A percentile compares a stretch with the other conserved stretches of the same genome.
Evolutionary conservation across 2,113 vertebrate genomes (phyloP).

Genomic region (Cyrtonyx montezumae): DNA sequence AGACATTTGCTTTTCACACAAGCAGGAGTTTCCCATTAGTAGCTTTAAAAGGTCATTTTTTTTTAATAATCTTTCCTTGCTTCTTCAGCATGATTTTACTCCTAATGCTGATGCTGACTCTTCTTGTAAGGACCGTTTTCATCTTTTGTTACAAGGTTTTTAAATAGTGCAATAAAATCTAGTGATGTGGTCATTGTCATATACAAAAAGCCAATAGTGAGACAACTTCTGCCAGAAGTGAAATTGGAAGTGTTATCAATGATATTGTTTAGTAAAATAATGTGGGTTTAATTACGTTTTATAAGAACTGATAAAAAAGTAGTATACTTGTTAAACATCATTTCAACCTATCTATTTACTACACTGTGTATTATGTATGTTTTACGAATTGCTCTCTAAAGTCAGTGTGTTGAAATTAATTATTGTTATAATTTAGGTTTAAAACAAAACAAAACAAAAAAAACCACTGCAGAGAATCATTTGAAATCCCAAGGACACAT

Average conservation of each 20-base stretch:
- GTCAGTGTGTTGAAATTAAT: slow-evolving; percentile 24
- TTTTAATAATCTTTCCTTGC: slow-evolving; percentile 34
- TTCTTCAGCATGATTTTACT: slow-evolving; percentile 48
- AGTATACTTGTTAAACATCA: slow-evolving; percentile 13
- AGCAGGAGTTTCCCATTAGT: background rate
- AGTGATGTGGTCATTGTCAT: slow-evolving; percentile 31
- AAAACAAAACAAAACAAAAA: too few species aligned
- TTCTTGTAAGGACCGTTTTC: background rate
- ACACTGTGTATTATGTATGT: background rate
- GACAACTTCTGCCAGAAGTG: slow-evolving; percentile 22
- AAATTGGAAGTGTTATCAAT: slow-evolving; percentile 53
- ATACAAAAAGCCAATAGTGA: slow-evolving; percentile 12
- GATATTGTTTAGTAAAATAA: slow-evolving; percentile 46
- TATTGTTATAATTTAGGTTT: background rate
- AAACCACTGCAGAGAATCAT: background rate
- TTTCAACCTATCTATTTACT: slow-evolving; percentile 16
- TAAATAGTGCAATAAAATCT: slow-evolving; percentile 57
- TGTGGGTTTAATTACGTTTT: slow-evolving; percentile 46
- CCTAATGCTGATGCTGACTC: background rate
- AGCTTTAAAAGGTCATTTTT: slow-evolving; percentile 28
- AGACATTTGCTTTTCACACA: slow-evolving; percentile 7
- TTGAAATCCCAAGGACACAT: background rate
- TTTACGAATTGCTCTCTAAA: background rate
- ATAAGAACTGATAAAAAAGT: slow-evolving; percentile 9
- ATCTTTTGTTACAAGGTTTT: slow-evolving; percentile 36